phyloP scores from a whole-genome alignment of 2,888 invertebrate species.

The Strigamia transsilvanica region DNA sequence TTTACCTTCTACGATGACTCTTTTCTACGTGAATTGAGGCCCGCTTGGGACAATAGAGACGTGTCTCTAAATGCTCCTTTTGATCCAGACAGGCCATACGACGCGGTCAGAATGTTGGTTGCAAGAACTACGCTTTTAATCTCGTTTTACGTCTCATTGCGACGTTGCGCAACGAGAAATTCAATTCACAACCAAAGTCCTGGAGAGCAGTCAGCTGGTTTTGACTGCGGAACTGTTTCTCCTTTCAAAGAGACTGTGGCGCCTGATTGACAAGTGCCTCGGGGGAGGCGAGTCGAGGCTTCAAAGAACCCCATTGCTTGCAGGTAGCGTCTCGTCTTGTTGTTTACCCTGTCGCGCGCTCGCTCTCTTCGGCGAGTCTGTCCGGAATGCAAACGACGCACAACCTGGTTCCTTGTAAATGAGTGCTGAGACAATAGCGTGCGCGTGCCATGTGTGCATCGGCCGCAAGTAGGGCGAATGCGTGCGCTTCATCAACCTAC shows the following conservation, averaged over 20 bases:
- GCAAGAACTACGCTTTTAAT: too few relatives aligned
- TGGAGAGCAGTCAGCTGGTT: slow-evolving; percentile 7
- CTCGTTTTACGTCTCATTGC: background rate
- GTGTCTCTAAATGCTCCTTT: too few relatives aligned
- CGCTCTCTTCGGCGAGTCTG: background rate
- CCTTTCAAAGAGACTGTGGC: background rate
- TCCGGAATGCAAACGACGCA: background rate
- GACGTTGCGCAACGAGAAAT: background rate
- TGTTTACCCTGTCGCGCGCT: background rate
- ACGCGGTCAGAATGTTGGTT: too few relatives aligned
- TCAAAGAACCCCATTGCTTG: slow-evolving; percentile 28
- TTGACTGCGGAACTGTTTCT: background rate
- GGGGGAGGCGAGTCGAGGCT: background rate
- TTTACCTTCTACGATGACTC: too few relatives aligned
- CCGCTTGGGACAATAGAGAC: too few relatives aligned
- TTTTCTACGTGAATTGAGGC: too few relatives aligned
- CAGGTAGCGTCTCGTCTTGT: background rate
- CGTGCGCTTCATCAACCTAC: slow-evolving; percentile 27
- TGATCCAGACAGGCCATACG: too few relatives aligned
- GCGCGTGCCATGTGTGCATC: slow-evolving; percentile 37
- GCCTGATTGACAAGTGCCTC: slow-evolving; percentile 34
- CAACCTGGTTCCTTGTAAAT: background rate
- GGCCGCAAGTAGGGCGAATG: slow-evolving; percentile 39
- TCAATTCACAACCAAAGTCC: background rate
- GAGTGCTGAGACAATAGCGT: slow-evolving; percentile 19